Evolutionary conservation across 1,140 invertebrate genomes (phyloP), one percentile per base, ranked within the genome.

Genomic region (Diorhabda sublineata): DNA sequence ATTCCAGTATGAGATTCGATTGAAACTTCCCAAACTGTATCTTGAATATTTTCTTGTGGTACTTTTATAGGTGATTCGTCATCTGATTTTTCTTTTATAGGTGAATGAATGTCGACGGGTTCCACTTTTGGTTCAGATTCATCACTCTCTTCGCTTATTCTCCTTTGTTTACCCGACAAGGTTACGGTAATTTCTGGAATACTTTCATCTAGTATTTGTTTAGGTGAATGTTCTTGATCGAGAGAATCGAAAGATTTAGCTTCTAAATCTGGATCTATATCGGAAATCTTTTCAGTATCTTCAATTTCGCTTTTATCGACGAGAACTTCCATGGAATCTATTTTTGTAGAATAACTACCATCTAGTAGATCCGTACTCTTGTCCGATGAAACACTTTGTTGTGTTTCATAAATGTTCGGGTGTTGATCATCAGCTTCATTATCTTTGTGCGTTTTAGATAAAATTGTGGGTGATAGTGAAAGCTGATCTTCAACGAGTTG

Each of bases 11-110:
- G 80, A 75, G 86, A 84, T 79, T 87, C 84, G 9, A 88, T 77
- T 42, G 87, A 84, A 44, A 88, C 85, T 82, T 89, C 88, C 85
- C 88, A 88, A 61, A 89, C 80, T 68, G 86, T 86, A 71, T 87
- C 85, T 74, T 86, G 82, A 69, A 87, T 81, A 71, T 85, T 82
- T 77, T 87, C 83, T 77, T 86, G 82, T 42, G 85, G 83, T 76
- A 85, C 80, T 74, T 86, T 82, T 47, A 87, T 80, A 0, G 84
- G 83, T 45, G 84, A 84, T 70, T 78, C 82, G 4, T 5, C 4
- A 45, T 43, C 71, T 3, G 47, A 66, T 75, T 78, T 82, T 69
- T 85, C 82, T 77, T 82, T 82, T 71, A 82, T 80, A 11, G 80
- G 78, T 6, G 78, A 64, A 6, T 45, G n/a, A 58, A 45, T 79